Base-by-base conservation (phyloP, 2,113 vertebrate genomes). In the Psittacus erithacus region DNA sequence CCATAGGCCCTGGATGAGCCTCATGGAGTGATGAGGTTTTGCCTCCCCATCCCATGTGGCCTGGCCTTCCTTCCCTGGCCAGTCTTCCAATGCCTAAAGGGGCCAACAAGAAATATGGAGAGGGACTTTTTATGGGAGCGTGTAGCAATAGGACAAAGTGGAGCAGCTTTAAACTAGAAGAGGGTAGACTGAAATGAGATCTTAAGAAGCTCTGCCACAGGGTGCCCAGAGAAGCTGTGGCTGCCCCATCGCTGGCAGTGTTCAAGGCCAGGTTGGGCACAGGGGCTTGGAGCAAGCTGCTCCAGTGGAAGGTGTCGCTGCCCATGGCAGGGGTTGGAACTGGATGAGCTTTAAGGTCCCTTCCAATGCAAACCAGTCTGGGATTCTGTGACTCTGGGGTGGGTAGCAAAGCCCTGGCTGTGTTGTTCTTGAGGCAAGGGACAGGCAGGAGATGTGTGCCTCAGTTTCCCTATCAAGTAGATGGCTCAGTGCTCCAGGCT, bases 31-130 rank as follows among this genome's bases (percentile, higher is more conserved):
- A 24, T 1, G 4, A 59, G n/a, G 59, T 31, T 67, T 67, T 60
- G n/a, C 11, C 39, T 17, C 9, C 9, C 23, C 19, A 4, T 39
- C 31, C 41, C 39, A 4, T 20, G 28, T 0, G 1, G 17, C n/a
- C 39, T 2, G 2, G 39, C 33, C 11, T 17, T 25, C 43, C 73
- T 91, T 43, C 27, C 2, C 35, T 13, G 6, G 31, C 57, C 43
- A 27, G 57, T n/a, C 33, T 59, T n/a, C 33, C 57, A 15, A 1
- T 15, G 14, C 33, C 33, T 59, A 15, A n/a, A 6, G 13, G 6
- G 57, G 20, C 20, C 22, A 59, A 35, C 57, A 59, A 59, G 57
- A 35, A 35, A 2, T 35, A 13, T 35, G 57, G 33, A 24, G 22
- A 59, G 20, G 33, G 57, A 35, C 57, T 35, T 59, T 57, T 24